Conservation (phyloP, 2,113 vertebrate genomes). For the Epinephelus lanceolatus region DNA sequence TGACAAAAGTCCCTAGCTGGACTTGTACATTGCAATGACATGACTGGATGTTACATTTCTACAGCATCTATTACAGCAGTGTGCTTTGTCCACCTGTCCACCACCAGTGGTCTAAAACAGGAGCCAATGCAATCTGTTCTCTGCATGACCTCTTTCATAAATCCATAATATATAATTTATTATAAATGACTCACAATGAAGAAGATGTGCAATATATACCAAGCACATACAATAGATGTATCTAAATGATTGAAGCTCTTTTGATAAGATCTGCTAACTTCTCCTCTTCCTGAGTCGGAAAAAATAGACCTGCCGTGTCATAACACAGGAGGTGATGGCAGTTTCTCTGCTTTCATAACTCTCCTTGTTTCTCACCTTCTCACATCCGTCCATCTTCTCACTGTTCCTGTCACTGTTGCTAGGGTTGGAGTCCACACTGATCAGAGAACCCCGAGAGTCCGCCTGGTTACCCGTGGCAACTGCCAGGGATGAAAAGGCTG, state of each 20-base stretch:
- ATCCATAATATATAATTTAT: not conserved
- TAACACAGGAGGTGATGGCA: not conserved
- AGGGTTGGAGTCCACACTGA: constrained; percentile 97
- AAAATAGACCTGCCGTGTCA: not conserved
- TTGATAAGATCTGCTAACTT: not conserved
- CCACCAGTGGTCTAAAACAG: not conserved
- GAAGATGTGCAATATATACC: not conserved
- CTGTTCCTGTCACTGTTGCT: constrained; percentile 96
- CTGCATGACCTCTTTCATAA: not conserved
- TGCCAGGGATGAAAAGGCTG: constrained; percentile 97
- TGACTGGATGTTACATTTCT: not conserved
- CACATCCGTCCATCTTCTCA: constrained; percentile 95
- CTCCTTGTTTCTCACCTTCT: constrained; percentile 88
- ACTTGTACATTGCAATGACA: not conserved
- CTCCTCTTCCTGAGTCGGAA: not conserved
- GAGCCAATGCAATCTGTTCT: not conserved
- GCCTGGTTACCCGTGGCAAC: constrained; percentile 95
- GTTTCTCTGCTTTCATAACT: not conserved
- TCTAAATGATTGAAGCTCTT: not conserved
- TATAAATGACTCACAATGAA: not conserved
- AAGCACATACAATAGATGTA: not conserved
- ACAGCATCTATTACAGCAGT: not conserved
- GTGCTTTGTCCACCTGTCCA: not conserved
- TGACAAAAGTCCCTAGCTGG: not conserved
- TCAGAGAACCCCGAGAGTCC: constrained; percentile 95